Evolutionary conservation across 2,113 vertebrate genomes (phyloP).

Genomic region (Tupaia chinensis): DNA sequence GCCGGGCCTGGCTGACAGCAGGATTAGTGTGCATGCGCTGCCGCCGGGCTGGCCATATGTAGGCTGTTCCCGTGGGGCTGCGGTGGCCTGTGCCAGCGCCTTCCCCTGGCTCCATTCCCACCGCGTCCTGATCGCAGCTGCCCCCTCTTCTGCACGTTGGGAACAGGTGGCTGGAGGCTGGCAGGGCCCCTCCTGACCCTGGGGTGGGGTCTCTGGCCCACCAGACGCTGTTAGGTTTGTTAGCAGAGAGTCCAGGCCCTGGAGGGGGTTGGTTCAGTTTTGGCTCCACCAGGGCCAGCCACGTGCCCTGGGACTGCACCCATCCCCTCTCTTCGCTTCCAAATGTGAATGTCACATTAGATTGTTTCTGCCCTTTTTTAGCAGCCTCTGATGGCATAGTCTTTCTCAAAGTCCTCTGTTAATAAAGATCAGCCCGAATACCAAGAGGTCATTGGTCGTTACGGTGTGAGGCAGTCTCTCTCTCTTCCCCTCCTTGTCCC

Average conservation of each 20-base stretch:
- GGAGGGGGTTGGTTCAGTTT: neutral
- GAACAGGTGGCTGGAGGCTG: neutral
- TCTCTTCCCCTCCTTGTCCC: neutral
- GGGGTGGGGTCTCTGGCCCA: neutral
- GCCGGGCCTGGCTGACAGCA: constrained; percentile 76
- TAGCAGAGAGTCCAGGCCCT: neutral
- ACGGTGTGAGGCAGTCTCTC: fast-evolving
- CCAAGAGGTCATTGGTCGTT: neutral
- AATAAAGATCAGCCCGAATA: neutral
- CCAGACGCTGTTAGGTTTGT: neutral
- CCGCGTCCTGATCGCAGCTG: neutral
- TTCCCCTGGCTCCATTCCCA: neutral
- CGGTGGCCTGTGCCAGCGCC: neutral
- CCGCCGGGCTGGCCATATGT: constrained; percentile 70
- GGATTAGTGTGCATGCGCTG: constrained; percentile 61
- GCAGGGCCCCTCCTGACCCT: neutral
- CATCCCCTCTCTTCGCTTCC: neutral
- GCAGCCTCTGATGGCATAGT: neutral
- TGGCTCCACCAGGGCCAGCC: neutral
- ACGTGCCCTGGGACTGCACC: neutral
- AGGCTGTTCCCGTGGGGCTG: neutral
- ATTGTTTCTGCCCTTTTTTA: neutral
- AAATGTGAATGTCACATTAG: neutral
- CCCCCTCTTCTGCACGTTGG: neutral
- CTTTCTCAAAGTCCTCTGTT: constrained; percentile 12